Conservation (phyloP, 2,888 invertebrate species). For the Plagodis dolabraria region DNA sequence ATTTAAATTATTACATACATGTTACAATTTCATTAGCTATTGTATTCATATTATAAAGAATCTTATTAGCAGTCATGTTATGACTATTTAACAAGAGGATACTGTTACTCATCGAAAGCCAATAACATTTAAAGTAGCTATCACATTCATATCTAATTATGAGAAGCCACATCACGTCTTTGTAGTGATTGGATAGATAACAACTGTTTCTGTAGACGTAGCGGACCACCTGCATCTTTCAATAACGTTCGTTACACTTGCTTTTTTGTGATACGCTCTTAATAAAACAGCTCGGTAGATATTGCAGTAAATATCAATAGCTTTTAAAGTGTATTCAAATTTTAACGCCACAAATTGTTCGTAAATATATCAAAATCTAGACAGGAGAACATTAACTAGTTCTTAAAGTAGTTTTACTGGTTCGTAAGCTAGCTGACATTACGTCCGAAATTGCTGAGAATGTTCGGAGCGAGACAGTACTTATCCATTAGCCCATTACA, state of each 20-base stretch:
- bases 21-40: neutral
- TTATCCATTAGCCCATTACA: slow-evolving; percentile 21
- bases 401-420: too few species aligned
- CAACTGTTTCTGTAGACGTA: slow-evolving; percentile 29
- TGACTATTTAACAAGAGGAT: slow-evolving; percentile 20
- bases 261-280: slow-evolving; percentile 16
- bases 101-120: slow-evolving; percentile 23
- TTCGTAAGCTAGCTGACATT: neutral
- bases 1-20: too few species aligned
- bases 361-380: too few species aligned
- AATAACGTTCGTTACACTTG: slow-evolving; percentile 19
- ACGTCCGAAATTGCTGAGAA: slow-evolving; percentile 1
- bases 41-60: slow-evolving; percentile 1
- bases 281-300: slow-evolving; percentile 5
- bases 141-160: slow-evolving; percentile 39
- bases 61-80: slow-evolving; percentile 20
- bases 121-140: slow-evolving; percentile 26
- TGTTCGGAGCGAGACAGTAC: neutral
- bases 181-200: slow-evolving; percentile 31
- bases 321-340: too few species aligned
- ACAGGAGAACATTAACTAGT: too few species aligned
- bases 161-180: slow-evolving; percentile 44
- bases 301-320: neutral
- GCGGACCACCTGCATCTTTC: slow-evolving; percentile 37
- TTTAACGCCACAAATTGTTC: neutral